Evolutionary conservation across 2,797 vertebrate genomes (phyloP), one percentile per base, ranked within the genome.

Genomic region (Melanotaenia nigrans): DNA sequence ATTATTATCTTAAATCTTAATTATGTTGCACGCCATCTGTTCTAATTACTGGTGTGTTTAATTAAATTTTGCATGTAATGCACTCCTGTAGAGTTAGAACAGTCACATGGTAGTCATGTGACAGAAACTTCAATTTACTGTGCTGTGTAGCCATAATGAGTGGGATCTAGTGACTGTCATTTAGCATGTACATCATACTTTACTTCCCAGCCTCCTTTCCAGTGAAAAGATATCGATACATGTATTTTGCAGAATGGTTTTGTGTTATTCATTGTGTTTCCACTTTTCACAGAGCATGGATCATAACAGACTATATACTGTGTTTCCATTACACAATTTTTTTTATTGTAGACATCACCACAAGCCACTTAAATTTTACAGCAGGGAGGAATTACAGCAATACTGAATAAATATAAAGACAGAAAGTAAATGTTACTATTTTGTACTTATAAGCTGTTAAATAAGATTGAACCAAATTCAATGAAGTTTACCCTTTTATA

Each of bases 261-360:
- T 83, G 54, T 88, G 72, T 71, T 28, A 71, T 78, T 86, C 76
- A 85, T 85, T 42, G 75, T 84, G 30, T 85, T 82, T 85, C 49
- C 74, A 89, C 79, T 86, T 80, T 92, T 68, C 73, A 74, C 78
- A 84, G 53, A 58, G 54, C 70, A 77, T 71, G 71, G 28, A 71
- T 73, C 75, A 35, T 69, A 78, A 82, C 65, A 53, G 35, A 73
- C n/a, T 18, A 25, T 7, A 61, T 54, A 12, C 59, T 65, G 63
- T 54, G 38, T 40, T 28, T 65, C 28, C 40, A 62, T 75, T 73
- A 56, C 24, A 71, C n/a, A 53, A 49, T 61, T 58, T 30, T 56
- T 61, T 80, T 58, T 62, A 35, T 68, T 72, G 33, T 72, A 85
- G 71, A 82, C 61, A 38, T 75, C 69, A 71, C 14, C 12, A 1